Conservation (phyloP, 30 jellyfish, hydroid and myxozoan genomes). For the Pelagia noctiluca region DNA sequence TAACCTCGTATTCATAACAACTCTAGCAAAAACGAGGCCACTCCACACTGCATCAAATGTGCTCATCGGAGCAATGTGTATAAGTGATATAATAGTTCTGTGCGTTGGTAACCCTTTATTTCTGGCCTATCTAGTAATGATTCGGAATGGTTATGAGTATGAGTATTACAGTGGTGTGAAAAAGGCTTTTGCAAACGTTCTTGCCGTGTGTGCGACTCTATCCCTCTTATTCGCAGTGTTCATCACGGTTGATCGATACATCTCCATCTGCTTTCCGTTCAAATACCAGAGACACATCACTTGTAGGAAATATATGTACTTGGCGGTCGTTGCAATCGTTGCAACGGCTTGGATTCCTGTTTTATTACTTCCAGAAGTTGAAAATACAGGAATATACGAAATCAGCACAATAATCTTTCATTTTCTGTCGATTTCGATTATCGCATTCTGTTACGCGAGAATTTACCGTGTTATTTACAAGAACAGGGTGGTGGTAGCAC, state of each 20-base stretch:
- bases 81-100: conserved; percentile 38
- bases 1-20: conserved; percentile 32
- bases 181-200: not conserved
- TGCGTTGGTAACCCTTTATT: conserved; percentile 32
- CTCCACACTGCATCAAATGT: conserved; percentile 57
- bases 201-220: conserved; percentile 19
- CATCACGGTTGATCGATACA: conserved; percentile 53
- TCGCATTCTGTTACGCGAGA: conserved; percentile 19
- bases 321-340: not conserved
- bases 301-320: conserved; percentile 23
- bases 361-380: not conserved
- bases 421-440: not conserved
- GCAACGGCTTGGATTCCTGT: not conserved
- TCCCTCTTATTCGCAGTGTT: conserved; percentile 51
- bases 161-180: not conserved
- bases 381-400: not conserved
- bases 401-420: not conserved
- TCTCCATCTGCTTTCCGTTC: conserved; percentile 62
- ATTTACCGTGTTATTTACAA: conserved; percentile 41
- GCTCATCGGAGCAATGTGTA: conserved; percentile 51
- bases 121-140: conserved; percentile 8
- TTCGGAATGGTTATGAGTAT: not conserved
- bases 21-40: conserved; percentile 33
- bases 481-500: not conserved
- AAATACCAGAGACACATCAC: not conserved